phyloP scores from a whole-genome alignment of 64 coral and sea anemone species.

The Porites lutea region DNA sequence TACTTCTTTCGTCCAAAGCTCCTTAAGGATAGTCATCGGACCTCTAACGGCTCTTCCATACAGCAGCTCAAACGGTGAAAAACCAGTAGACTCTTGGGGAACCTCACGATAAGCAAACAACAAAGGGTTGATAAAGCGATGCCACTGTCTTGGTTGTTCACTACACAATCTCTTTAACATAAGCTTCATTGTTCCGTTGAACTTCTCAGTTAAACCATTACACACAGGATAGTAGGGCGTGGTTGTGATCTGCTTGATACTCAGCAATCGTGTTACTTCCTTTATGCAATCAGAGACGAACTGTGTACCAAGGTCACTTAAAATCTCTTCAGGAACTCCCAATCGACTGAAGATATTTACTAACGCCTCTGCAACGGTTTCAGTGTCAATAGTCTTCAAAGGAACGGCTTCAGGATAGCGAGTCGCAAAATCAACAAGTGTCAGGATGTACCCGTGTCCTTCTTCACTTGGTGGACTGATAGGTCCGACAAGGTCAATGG shows the following conservation, averaged over 20 bases:
- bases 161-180: conserved; percentile 45
- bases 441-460: too few species aligned
- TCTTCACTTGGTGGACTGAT: too few species aligned
- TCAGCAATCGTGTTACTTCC: conserved; percentile 45
- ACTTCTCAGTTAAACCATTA: conserved; percentile 56
- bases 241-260: conserved; percentile 44
- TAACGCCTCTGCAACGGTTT: too few species aligned
- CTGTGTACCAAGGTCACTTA: conserved; percentile 35
- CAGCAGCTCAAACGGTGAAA: too few species aligned
- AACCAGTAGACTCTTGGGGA: conserved; percentile 55
- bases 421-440: too few species aligned
- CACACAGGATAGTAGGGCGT: conserved; percentile 71
- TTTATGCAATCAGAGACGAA: conserved; percentile 70
- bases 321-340: conserved; percentile 43
- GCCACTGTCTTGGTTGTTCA: conserved; percentile 32
- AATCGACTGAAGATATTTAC: too few species aligned
- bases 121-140: conserved; percentile 38
- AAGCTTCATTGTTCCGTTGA: conserved; percentile 50
- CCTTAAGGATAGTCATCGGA: too few species aligned
- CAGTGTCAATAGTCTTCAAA: too few species aligned
- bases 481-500: too few species aligned
- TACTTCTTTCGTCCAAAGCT: too few species aligned
- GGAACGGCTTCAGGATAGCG: too few species aligned
- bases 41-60: too few species aligned
- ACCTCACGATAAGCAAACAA: conserved; percentile 72